These are phyloP conservation scores for Kradibia gibbosae DNA, from an alignment of 1,140 invertebrate genomes.

Conservation along the genomic window DNA sequence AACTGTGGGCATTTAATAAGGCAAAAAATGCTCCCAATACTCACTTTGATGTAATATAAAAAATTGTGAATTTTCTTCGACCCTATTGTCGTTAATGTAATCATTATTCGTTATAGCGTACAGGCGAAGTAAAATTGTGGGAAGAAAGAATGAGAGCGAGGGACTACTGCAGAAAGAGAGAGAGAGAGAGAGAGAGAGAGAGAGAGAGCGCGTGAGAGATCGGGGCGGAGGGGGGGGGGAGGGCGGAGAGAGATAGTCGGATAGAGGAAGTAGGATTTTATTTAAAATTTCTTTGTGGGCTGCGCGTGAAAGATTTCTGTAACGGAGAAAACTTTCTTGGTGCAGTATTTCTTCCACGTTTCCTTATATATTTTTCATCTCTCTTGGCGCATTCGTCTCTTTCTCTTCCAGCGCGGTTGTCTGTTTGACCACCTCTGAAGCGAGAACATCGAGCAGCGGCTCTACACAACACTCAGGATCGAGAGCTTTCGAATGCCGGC, in stretches of 20 bases:
- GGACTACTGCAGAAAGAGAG: too few species aligned
- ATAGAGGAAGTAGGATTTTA: conserved; percentile 13
- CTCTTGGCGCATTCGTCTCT: conserved; percentile 35
- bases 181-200: background rate
- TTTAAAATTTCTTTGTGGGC: conserved; percentile 6
- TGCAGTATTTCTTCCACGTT: conserved; percentile 39
- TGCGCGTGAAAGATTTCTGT: conserved; percentile 31
- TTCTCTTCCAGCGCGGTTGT: conserved; percentile 25
- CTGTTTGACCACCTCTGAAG: conserved; percentile 45
- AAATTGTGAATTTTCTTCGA: too few species aligned
- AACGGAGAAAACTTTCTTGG: conserved; percentile 31
- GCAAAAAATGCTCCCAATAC: background rate
- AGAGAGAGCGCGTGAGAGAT: too few species aligned
- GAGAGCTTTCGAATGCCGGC: conserved; percentile 42
- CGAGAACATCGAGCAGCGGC: conserved; percentile 24
- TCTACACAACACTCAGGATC: conserved; percentile 23
- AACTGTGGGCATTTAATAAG: background rate
- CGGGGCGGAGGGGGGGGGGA: background rate
- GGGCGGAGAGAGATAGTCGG: too few species aligned
- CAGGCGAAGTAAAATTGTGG: too few species aligned
- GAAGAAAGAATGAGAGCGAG: too few species aligned
- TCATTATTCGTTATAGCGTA: too few species aligned
- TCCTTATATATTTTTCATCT: conserved; percentile 35
- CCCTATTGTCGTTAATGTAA: too few species aligned
- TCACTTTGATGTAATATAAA: too few species aligned